A percentile compares a stretch with the other conserved stretches of the same genome.
phyloP scores from a whole-genome alignment of 2,797 vertebrate genomes.

The Brachyalestes nurse region DNA sequence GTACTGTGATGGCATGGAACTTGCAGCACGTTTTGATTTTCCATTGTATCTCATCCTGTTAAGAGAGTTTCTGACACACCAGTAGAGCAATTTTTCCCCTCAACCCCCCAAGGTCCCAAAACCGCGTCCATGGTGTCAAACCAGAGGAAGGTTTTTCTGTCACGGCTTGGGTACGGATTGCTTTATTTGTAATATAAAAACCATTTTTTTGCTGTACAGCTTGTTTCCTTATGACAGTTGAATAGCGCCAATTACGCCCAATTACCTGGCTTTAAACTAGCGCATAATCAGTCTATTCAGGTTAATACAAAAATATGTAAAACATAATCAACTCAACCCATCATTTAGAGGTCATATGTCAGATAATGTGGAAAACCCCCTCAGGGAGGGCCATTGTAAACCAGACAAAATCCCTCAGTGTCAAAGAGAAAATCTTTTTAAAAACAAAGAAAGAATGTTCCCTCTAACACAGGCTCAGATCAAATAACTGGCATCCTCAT shows the following conservation, averaged over 20 bases:
- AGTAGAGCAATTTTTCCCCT: too few species aligned
- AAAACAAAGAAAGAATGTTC: conserved; percentile 31
- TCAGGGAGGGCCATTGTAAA: conserved; percentile 12
- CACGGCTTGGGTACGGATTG: too few species aligned
- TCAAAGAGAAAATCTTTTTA: conserved; percentile 9
- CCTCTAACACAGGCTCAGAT: conserved; percentile 59
- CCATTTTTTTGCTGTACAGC: too few species aligned
- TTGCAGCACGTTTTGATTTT: too few species aligned
- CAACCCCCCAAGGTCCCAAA: too few species aligned
- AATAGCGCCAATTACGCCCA: background rate
- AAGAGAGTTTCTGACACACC: too few species aligned
- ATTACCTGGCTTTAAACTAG: background rate
- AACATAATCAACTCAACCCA: background rate
- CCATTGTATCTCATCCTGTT: too few species aligned
- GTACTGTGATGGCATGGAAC: too few species aligned
- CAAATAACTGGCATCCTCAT: conserved; percentile 67
- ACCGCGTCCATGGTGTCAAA: too few species aligned
- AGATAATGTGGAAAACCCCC: background rate
- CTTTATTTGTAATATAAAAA: too few species aligned
- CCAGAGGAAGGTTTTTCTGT: too few species aligned
- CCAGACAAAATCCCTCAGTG: background rate
- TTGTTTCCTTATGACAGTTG: too few species aligned
- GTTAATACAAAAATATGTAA: conserved; percentile 3
- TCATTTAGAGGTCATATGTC: background rate
- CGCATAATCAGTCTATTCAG: background rate